Percentiles rank a stretch among this genome's conserved stretches.
Evolutionary conservation across 2,113 vertebrate species (phyloP).

Genomic region (Butorides virescens): DNA sequence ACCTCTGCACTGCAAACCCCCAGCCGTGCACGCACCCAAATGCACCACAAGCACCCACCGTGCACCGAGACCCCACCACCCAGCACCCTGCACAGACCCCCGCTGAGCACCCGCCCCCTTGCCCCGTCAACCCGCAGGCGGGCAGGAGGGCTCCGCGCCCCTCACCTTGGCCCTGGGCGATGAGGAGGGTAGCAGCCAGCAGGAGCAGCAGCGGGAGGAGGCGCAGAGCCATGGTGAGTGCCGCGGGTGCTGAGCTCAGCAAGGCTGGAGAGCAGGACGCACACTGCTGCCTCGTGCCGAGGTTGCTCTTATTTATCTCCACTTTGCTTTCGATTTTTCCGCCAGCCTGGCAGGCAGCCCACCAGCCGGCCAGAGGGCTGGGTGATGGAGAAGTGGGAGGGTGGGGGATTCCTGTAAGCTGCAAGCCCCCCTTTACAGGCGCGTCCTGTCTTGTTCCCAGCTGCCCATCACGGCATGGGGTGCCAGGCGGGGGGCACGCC

Average conservation of each 20-base stretch:
- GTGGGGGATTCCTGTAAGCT: constrained; percentile 55
- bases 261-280: background rate
- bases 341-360: constrained; percentile 41
- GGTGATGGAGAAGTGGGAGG: background rate
- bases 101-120: accelerated
- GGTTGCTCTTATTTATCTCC: constrained; percentile 47
- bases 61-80: accelerated
- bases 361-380: background rate
- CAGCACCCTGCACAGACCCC: accelerated
- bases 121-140: background rate
- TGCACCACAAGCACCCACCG: accelerated
- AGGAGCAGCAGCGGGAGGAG: background rate
- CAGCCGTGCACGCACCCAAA: accelerated
- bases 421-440: background rate
- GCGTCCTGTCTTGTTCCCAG: constrained; percentile 19
- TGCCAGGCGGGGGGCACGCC: background rate
- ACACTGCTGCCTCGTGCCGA: background rate
- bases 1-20: accelerated
- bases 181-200: background rate
- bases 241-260: background rate
- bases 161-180: constrained; percentile 25
- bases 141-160: background rate
- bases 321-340: constrained; percentile 45
- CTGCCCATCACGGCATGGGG: accelerated
- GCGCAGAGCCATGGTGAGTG: constrained; percentile 1